A percentile compares a stretch with the other conserved stretches of the same genome.
These are phyloP conservation scores for Tillus elongatus DNA, from an alignment of 2,888 invertebrate species.

Conservation along the genomic window DNA sequence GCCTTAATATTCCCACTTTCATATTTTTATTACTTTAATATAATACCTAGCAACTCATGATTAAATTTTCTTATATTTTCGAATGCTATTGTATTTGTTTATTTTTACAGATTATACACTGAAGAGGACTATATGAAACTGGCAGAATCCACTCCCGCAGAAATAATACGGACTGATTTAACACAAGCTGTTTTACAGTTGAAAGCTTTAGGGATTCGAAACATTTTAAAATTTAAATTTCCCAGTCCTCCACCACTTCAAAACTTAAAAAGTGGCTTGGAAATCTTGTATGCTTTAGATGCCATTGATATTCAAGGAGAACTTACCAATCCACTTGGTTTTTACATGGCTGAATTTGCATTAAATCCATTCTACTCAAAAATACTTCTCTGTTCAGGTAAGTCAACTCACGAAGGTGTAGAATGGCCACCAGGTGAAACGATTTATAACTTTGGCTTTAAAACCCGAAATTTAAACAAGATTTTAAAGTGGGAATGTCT, in stretches of 20 bases:
- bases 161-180: constrained; percentile 85
- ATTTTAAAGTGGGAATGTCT: too few relatives aligned
- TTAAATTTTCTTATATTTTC: too few relatives aligned
- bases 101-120: constrained; percentile 59
- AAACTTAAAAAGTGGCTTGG: constrained; percentile 74
- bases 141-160: constrained; percentile 68
- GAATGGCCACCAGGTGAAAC: too few relatives aligned
- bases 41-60: too few relatives aligned
- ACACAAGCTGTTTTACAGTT: constrained; percentile 77
- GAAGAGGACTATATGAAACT: constrained; percentile 69
- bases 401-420: constrained; percentile 19
- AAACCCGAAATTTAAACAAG: too few relatives aligned
- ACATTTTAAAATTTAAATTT: constrained; percentile 84
- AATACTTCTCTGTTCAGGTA: constrained; percentile 69
- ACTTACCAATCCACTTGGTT: constrained; percentile 69
- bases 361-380: constrained; percentile 79
- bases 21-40: too few relatives aligned
- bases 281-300: constrained; percentile 75
- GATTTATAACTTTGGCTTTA: too few relatives aligned
- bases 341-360: constrained; percentile 86
- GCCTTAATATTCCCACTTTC: too few relatives aligned
- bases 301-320: constrained; percentile 71
- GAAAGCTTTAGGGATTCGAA: constrained; percentile 89
- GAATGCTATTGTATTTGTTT: too few relatives aligned
- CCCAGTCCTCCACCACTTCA: constrained; percentile 87